Evolutionary conservation across 2,797 vertebrate species (phyloP).

Genomic region (Darevskia mixta): DNA sequence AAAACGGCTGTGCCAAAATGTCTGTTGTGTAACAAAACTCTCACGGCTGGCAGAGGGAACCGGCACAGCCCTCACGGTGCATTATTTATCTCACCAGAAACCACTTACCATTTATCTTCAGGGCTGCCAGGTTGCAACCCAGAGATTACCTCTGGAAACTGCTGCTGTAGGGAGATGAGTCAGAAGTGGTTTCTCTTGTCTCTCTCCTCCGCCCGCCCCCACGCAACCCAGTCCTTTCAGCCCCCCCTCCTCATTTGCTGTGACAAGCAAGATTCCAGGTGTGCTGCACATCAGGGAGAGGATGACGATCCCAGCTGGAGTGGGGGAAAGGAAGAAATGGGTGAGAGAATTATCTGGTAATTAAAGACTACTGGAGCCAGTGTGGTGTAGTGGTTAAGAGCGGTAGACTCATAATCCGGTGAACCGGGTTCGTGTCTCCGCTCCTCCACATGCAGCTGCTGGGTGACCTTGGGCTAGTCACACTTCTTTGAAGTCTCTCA

Average conservation of each 20-base stretch:
- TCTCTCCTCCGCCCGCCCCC: accelerated
- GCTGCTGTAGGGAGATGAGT: neutral
- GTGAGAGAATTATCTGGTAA: neutral
- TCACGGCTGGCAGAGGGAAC: neutral
- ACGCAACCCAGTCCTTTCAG: neutral
- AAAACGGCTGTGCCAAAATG: neutral
- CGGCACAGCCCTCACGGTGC: neutral
- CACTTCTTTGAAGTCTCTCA: too few relatives aligned
- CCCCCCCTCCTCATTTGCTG: neutral
- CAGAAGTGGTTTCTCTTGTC: neutral
- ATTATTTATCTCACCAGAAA: neutral
- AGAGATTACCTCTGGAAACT: neutral
- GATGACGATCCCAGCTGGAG: too few relatives aligned
- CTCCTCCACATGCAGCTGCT: too few relatives aligned
- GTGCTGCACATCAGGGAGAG: too few relatives aligned
- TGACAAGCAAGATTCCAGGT: neutral
- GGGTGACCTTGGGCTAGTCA: too few relatives aligned
- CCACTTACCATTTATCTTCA: neutral
- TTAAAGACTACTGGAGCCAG: neutral
- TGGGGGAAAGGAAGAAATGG: neutral
- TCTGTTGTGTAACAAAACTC: neutral
- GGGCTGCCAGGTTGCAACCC: neutral
- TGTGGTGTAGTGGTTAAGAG: too few relatives aligned
- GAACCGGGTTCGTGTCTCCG: too few relatives aligned
- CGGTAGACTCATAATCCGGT: too few relatives aligned